phyloP scores from a whole-genome alignment of 2,888 invertebrate species.

The Nemurella pictetii region DNA sequence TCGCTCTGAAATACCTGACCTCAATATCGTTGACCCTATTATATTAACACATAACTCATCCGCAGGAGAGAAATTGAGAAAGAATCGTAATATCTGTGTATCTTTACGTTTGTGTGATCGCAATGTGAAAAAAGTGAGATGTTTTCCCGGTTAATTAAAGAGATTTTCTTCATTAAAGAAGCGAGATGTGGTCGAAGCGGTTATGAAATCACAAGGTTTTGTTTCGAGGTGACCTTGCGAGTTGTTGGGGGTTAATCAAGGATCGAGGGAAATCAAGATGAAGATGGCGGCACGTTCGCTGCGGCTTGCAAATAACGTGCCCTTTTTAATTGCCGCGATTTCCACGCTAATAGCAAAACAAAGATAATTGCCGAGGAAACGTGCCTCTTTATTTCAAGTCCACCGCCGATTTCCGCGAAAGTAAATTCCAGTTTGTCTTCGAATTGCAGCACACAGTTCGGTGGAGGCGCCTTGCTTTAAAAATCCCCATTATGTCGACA shows the following conservation, averaged over 20 bases:
- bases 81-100: not conserved
- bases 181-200: not conserved
- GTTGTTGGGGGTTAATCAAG: not conserved
- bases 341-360: not conserved
- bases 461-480: not conserved
- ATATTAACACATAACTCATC: conserved; percentile 5
- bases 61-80: not conserved
- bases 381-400: no score
- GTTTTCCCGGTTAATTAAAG: not conserved
- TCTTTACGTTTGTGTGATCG: not conserved
- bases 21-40: conserved; percentile 26
- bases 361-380: not conserved
- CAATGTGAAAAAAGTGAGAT: not conserved
- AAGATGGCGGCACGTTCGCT: not conserved
- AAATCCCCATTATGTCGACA: not conserved
- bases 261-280: not conserved
- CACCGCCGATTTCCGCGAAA: no score
- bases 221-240: not conserved
- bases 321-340: not conserved
- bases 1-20: conserved; percentile 10
- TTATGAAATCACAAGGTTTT: not conserved
- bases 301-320: no score
- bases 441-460: not conserved
- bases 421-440: no score
- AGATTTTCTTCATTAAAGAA: conserved; percentile 4